phyloP scores from a whole-genome alignment of 2,888 invertebrate genomes.

The Diarsia rubi region DNA sequence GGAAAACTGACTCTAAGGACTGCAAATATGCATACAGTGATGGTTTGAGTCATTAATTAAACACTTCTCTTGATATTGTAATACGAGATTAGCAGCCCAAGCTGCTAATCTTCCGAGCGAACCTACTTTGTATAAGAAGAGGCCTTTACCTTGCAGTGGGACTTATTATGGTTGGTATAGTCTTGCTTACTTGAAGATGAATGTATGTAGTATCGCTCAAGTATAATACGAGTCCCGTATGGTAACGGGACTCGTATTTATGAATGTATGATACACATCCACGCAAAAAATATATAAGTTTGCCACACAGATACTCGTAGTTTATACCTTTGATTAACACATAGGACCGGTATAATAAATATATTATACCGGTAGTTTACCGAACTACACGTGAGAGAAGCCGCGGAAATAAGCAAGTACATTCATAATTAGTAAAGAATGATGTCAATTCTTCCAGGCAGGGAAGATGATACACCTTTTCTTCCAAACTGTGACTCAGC shows the following conservation, averaged over 20 bases:
- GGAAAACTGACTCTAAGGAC: conserved; percentile 1
- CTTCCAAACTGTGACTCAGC: not conserved
- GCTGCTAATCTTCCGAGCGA: too few species aligned
- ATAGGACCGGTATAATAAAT: too few species aligned
- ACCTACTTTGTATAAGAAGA: not conserved
- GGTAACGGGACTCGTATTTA: too few species aligned
- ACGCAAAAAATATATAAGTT: not conserved
- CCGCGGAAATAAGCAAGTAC: not conserved
- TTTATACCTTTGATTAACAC: not conserved
- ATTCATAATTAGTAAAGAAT: not conserved
- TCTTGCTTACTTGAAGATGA: not conserved
- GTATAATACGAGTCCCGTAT: too few species aligned
- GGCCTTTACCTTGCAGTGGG: not conserved
- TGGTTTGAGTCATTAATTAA: not conserved
- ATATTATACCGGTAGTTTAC: not conserved
- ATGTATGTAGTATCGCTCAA: too few species aligned
- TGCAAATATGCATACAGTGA: not conserved
- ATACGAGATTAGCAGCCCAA: not conserved
- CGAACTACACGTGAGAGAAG: not conserved
- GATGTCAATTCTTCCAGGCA: not conserved
- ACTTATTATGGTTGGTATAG: not conserved
- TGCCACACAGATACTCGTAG: not conserved
- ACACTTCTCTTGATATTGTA: not conserved
- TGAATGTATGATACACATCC: not conserved
- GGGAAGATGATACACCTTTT: not conserved